These are phyloP conservation scores for Podarcis lilfordi DNA, from an alignment of 2,797 vertebrate genomes.

Conservation along the genomic window DNA sequence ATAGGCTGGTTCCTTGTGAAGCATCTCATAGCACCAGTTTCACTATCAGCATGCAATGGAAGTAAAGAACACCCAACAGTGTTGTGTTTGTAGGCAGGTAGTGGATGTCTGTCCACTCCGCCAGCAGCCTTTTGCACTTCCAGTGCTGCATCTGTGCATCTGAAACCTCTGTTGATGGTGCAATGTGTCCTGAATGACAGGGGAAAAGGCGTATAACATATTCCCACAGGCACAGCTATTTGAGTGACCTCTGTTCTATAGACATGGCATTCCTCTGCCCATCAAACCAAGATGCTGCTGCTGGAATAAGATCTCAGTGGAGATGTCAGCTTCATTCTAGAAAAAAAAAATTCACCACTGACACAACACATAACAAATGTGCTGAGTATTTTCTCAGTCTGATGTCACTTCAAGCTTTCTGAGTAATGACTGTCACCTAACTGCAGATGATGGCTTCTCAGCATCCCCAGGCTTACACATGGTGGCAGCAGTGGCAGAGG, in stretches of 20 bases:
- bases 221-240: background rate
- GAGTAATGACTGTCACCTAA: background rate
- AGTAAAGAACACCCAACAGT: background rate
- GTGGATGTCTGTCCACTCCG: background rate
- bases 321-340: slow-evolving; percentile 29
- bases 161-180: background rate
- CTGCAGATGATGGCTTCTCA: background rate
- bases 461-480: background rate
- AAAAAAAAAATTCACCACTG: background rate
- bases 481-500: background rate
- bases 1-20: background rate
- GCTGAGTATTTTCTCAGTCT: slow-evolving; percentile 24
- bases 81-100: background rate
- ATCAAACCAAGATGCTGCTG: slow-evolving; percentile 27
- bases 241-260: background rate
- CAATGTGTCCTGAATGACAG: background rate
- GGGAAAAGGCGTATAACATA: background rate
- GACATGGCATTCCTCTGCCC: background rate
- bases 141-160: background rate
- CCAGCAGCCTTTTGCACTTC: background rate
- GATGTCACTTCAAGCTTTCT: slow-evolving; percentile 20
- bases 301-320: slow-evolving; percentile 36
- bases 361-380: slow-evolving; percentile 31
- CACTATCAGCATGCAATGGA: background rate
- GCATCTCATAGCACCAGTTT: background rate